These are phyloP conservation scores for Bombus ignitus DNA, from an alignment of 1,140 invertebrate species.

Conservation along the genomic window DNA sequence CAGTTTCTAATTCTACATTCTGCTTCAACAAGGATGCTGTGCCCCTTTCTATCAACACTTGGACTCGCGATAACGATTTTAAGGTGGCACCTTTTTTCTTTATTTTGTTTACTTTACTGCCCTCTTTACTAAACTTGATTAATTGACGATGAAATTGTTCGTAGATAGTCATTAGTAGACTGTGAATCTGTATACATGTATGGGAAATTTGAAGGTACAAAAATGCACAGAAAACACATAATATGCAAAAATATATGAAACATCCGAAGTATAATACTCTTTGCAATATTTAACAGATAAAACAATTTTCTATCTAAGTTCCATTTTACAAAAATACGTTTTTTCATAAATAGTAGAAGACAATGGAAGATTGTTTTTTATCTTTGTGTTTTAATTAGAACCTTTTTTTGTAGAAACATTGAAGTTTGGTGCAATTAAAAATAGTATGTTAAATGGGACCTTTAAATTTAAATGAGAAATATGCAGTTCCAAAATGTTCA, in stretches of 20 bases:
- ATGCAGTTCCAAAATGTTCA: neutral
- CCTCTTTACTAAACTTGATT: too few relatives aligned
- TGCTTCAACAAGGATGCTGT: neutral
- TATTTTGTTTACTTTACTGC: too few relatives aligned
- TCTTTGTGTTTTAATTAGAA: neutral
- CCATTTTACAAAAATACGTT: too few relatives aligned
- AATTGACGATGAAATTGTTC: neutral
- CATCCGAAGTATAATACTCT: too few relatives aligned
- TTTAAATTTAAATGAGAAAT: neutral
- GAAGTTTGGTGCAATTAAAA: too few relatives aligned
- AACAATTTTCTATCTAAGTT: too few relatives aligned
- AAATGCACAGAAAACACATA: too few relatives aligned
- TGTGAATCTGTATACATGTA: too few relatives aligned
- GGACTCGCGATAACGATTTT: neutral
- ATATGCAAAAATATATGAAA: too few relatives aligned
- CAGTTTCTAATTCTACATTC: conserved; percentile 15
- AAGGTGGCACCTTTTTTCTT: neutral
- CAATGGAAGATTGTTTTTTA: neutral
- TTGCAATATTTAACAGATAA: too few relatives aligned
- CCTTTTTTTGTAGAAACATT: neutral
- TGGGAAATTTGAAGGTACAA: too few relatives aligned
- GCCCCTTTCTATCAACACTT: neutral
- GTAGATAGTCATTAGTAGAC: neutral
- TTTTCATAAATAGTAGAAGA: neutral
- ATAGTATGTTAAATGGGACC: neutral